Evolutionary conservation across 2,113 vertebrate genomes (phyloP).

Genomic region (Menura novaehollandiae): DNA sequence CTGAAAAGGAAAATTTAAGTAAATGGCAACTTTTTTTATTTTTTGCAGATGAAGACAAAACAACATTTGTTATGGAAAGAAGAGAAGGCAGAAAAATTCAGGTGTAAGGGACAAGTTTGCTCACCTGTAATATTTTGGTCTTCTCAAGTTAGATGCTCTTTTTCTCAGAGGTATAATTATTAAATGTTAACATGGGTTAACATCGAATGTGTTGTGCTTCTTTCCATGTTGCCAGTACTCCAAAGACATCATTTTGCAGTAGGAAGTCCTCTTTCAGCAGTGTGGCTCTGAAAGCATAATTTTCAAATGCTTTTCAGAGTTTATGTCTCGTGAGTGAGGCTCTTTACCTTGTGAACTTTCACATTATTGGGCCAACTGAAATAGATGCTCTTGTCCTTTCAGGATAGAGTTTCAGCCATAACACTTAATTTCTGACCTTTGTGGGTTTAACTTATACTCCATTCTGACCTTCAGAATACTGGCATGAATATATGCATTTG

Average conservation of each 20-base stretch:
- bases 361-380: neutral
- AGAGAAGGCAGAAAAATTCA: neutral
- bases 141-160: neutral
- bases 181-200: neutral
- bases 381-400: slow-evolving; percentile 26
- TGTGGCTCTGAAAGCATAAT: neutral
- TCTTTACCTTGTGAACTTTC: slow-evolving; percentile 36
- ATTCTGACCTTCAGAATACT: slow-evolving; percentile 14
- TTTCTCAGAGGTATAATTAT: neutral
- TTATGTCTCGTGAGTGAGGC: neutral
- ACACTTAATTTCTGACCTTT: slow-evolving; percentile 47
- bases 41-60: neutral
- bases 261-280: neutral
- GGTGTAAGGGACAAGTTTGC: neutral
- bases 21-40: neutral
- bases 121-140: neutral
- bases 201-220: neutral
- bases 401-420: slow-evolving; percentile 4
- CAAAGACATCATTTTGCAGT: neutral
- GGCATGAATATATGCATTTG: neutral
- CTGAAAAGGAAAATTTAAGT: neutral
- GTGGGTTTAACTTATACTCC: slow-evolving; percentile 1
- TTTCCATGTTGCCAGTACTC: neutral
- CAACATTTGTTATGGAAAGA: neutral
- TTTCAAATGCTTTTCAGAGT: slow-evolving; percentile 15